These are phyloP conservation scores for Scaptomyza hsui DNA, from an alignment of 1,140 invertebrate species.

Conservation along the genomic window DNA sequence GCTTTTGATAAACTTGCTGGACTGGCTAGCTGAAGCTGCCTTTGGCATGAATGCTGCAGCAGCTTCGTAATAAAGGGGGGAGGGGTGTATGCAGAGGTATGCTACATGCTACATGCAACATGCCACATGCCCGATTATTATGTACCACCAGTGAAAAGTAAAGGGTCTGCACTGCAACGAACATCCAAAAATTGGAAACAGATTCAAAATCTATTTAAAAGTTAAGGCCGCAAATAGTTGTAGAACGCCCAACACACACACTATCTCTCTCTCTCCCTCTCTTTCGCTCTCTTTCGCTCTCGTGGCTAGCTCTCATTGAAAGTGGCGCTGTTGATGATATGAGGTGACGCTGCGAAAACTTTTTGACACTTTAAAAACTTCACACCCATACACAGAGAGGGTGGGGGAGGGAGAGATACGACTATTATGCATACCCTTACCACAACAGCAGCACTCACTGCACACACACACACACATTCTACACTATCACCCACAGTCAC, in stretches of 20 bases:
- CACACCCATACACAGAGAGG: neutral
- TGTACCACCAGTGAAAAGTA: neutral
- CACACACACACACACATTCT: neutral
- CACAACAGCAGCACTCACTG: neutral
- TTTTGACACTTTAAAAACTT: constrained; percentile 48
- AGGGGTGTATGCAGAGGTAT: too few relatives aligned
- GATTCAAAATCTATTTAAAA: constrained; percentile 40
- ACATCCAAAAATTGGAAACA: constrained; percentile 24
- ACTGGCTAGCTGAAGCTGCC: neutral
- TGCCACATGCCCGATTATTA: neutral
- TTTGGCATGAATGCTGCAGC: neutral
- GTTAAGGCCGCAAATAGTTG: constrained; percentile 37
- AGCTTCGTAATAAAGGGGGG: neutral
- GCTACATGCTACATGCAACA: too few relatives aligned
- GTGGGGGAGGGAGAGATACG: neutral
- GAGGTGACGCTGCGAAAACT: constrained; percentile 33
- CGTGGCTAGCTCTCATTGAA: constrained; percentile 11
- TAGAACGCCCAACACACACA: constrained; percentile 4
- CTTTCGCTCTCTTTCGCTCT: constrained; percentile 1
- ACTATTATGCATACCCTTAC: constrained; percentile 9
- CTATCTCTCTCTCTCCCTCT: neutral
- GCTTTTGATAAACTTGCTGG: neutral
- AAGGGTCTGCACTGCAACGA: neutral
- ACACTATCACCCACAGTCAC: neutral
- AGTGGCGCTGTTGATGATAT: constrained; percentile 30